These are phyloP conservation scores for Anableps anableps DNA, from an alignment of 2,797 vertebrate species.

Conservation along the genomic window DNA sequence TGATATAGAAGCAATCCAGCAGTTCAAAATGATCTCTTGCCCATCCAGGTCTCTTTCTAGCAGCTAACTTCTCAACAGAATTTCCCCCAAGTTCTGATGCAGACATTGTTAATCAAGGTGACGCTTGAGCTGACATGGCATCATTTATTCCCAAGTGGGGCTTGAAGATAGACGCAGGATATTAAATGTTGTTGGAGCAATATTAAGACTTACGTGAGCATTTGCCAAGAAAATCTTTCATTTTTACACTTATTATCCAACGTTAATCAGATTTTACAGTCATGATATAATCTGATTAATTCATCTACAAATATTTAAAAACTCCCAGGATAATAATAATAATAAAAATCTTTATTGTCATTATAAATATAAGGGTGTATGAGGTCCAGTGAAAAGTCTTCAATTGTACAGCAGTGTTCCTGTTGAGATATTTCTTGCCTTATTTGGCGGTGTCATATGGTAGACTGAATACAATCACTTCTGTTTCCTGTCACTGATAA, in stretches of 20 bases:
- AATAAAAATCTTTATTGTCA: too few relatives aligned
- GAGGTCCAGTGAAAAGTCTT: too few relatives aligned
- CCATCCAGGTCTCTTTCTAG: background rate
- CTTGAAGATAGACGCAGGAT: background rate
- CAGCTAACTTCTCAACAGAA: background rate
- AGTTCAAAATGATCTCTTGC: background rate
- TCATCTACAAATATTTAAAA: background rate
- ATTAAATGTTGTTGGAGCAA: background rate
- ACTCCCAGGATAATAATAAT: background rate
- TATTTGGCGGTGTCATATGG: background rate
- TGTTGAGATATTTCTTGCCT: background rate
- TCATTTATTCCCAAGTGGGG: background rate
- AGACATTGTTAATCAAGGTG: background rate
- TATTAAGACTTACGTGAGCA: background rate
- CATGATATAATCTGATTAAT: background rate
- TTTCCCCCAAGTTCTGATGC: background rate
- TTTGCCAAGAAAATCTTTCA: too few relatives aligned
- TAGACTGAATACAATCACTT: slow-evolving; percentile 8
- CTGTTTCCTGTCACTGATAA: slow-evolving; percentile 21
- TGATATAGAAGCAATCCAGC: background rate
- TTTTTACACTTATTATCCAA: background rate
- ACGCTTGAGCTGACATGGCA: background rate
- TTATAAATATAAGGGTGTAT: too few relatives aligned
- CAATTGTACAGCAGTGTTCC: background rate
- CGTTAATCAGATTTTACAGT: background rate